Evolutionary conservation across 2,797 vertebrate species (phyloP).

Genomic region (Melanotaenia pygmaea): DNA sequence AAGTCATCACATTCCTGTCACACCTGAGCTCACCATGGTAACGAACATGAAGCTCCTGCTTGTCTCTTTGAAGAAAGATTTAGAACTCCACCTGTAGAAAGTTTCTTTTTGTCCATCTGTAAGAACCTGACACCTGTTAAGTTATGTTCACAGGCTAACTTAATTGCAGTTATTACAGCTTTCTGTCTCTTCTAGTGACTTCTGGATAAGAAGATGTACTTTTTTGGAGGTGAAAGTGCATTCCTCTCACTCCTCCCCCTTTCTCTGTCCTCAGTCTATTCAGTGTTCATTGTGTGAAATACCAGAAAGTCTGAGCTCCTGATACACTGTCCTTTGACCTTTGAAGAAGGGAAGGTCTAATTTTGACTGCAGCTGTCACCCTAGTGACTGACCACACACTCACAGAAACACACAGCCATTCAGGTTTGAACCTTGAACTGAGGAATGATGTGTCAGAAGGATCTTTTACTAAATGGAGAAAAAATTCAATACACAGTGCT

Average conservation of each 20-base stretch:
- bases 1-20: too few species aligned
- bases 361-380: slow-evolving; percentile 61
- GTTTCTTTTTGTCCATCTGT: not conserved
- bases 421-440: slow-evolving; percentile 52
- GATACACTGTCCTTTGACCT: slow-evolving; percentile 67
- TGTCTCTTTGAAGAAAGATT: accelerated
- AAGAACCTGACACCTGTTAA: not conserved
- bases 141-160: not conserved
- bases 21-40: too few species aligned
- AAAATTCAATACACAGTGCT: not conserved
- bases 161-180: slow-evolving; percentile 7
- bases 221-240: slow-evolving; percentile 33
- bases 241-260: slow-evolving; percentile 11
- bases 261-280: slow-evolving; percentile 8
- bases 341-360: slow-evolving; percentile 56
- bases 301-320: slow-evolving; percentile 60
- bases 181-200: not conserved
- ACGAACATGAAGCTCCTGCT: not conserved
- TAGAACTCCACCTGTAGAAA: not conserved
- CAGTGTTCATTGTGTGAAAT: slow-evolving; percentile 67
- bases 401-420: slow-evolving; percentile 19
- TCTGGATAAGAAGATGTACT: slow-evolving; percentile 3
- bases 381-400: slow-evolving; percentile 53
- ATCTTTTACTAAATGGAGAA: slow-evolving; percentile 14
- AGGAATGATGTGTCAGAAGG: slow-evolving; percentile 26